Base-by-base conservation (phyloP, 1,140 invertebrate genomes). In the Drosophila seguyi region DNA sequence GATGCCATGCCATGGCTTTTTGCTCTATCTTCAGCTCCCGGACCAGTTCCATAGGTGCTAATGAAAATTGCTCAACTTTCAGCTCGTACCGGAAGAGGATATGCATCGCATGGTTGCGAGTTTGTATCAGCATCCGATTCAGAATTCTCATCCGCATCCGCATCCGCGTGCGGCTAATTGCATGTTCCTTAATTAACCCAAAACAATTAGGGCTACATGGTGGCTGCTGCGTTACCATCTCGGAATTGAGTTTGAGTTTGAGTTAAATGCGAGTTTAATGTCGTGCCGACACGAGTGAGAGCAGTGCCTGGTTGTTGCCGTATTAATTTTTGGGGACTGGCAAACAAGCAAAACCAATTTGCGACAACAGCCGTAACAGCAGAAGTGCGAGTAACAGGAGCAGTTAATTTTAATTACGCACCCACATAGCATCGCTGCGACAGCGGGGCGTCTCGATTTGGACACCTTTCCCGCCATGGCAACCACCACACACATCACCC, bases 401-500 rank as follows among this genome's bases (percentile, higher is more conserved):
- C 84, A 88, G 85, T 88, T 88, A 90, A 90, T 88, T 90, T 88
- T 88, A 88, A 88, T 90, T 90, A 87, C 84, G 76, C 84, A 88
- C 76, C 76, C 65, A 45, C 69, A 72, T 47, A 68, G 56, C 56
- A 29, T 36, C 53, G 31, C 77, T 75, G 68, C 69, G 81, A 81
- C 78, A 85, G 65, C 75, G 78, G 66, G 85, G 74, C 81, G 67
- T 81, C 78, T 79, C 86, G 84, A 88, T 88, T 88, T 88, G 84
- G 86, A 85, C 85, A 88, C 85, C 84, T 87, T 81, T 75, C 66
- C 62, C 52, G 18, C 52, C 34, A 18, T 41, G 53, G 38, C 55
- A 31, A 20, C 36, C 14, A 18, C 39, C 62, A 10, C 8, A 0
- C 39, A 25, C 25, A 25, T 27, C 68, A 47, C 29, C n/a, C 59